Evolutionary conservation across 2,888 invertebrate species (phyloP).

Genomic region (Eupithecia subumbrata): DNA sequence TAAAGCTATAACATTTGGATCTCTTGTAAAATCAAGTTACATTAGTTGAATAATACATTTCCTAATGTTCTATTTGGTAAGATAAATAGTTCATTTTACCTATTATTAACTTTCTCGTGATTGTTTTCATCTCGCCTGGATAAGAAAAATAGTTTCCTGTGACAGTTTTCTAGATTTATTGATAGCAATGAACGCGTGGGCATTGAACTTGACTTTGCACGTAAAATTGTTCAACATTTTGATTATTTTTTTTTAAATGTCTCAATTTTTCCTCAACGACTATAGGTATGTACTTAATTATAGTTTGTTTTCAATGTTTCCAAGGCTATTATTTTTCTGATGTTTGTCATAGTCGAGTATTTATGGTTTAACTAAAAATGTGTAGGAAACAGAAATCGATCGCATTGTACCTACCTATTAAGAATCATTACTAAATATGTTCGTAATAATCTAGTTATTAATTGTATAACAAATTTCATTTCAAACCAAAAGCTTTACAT

Average conservation of each 20-base stretch:
- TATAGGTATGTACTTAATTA: background rate
- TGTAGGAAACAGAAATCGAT: background rate
- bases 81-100: background rate
- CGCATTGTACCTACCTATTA: background rate
- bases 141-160: slow-evolving; percentile 16
- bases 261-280: background rate
- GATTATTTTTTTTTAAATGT: background rate
- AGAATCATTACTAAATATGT: background rate
- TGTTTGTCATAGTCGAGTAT: background rate
- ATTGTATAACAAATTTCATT: background rate
- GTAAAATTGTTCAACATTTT: background rate
- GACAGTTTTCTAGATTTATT: slow-evolving; percentile 41
- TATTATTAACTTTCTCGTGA: slow-evolving; percentile 12
- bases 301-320: background rate
- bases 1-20: background rate
- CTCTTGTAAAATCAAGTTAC: background rate
- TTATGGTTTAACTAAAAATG: background rate
- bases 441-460: too few relatives aligned
- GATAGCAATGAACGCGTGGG: slow-evolving; percentile 43
- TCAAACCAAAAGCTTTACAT: background rate
- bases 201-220: slow-evolving; percentile 53
- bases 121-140: slow-evolving; percentile 7
- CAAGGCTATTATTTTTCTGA: background rate
- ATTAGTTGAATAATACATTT: background rate
- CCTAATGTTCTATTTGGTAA: background rate